A percentile compares a stretch with the other conserved stretches of the same genome.
phyloP scores from a whole-genome alignment of 2,113 vertebrate species.

The Malurus alboscapulatus region DNA sequence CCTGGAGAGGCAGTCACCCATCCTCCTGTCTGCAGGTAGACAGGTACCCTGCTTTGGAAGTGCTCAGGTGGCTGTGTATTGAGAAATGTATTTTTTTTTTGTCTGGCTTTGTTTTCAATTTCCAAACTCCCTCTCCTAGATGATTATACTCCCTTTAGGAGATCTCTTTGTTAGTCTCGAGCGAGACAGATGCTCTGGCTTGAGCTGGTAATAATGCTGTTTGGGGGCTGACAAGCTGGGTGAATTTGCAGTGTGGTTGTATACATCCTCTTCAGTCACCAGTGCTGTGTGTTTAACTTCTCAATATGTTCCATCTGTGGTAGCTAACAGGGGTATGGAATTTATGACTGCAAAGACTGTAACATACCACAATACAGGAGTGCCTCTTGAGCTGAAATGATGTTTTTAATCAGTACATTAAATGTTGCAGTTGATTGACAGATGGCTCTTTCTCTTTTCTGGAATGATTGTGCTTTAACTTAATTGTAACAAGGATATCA shows the following conservation, averaged over 20 bases:
- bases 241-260: conserved; percentile 46
- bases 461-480: conserved; percentile 13
- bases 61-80: neutral
- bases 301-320: conserved; percentile 51
- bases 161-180: conserved; percentile 22
- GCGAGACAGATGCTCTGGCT: conserved; percentile 54
- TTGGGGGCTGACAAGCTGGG: conserved; percentile 53
- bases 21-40: neutral
- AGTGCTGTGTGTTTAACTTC: conserved; percentile 40
- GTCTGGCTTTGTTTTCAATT: neutral
- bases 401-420: conserved; percentile 56
- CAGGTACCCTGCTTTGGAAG: neutral
- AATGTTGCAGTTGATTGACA: conserved; percentile 55
- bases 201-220: conserved; percentile 36
- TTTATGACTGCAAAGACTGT: conserved; percentile 31
- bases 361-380: conserved; percentile 47
- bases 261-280: conserved; percentile 39
- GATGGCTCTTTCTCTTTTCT: conserved; percentile 29
- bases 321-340: conserved; percentile 46
- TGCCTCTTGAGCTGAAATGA: conserved; percentile 44
- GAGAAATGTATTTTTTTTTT: neutral
- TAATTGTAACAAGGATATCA: conserved; percentile 17
- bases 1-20: neutral
- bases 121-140: neutral
- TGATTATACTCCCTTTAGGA: neutral